Evolutionary conservation across 2,113 vertebrate species (phyloP).

Genomic region (Sapayoa aenigma): DNA sequence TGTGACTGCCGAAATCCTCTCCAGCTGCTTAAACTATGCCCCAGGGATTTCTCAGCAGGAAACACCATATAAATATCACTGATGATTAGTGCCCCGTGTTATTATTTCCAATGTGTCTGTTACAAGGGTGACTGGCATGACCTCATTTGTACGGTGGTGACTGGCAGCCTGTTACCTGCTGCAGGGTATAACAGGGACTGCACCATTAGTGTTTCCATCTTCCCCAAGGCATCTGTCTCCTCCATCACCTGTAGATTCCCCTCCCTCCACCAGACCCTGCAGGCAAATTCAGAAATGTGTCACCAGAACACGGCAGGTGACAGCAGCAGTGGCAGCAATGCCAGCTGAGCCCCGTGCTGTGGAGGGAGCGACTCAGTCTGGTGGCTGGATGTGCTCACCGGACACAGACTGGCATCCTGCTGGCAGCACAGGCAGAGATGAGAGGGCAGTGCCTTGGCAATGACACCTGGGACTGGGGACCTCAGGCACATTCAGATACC

Average conservation of each 20-base stretch:
- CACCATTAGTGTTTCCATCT: slow-evolving; percentile 37
- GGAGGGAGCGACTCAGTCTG: rapidly evolving
- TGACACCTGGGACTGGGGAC: rapidly evolving
- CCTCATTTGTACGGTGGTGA: slow-evolving; percentile 58
- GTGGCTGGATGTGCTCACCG: rapidly evolving
- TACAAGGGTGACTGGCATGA: slow-evolving; percentile 47
- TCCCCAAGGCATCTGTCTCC: slow-evolving; percentile 68
- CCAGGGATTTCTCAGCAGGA: slow-evolving; percentile 20
- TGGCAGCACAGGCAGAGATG: rapidly evolving
- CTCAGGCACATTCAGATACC: rapidly evolving
- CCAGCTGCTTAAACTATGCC: slow-evolving; percentile 10
- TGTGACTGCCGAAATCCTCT: neutral
- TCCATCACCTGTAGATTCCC: slow-evolving; percentile 3
- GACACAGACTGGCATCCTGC: neutral
- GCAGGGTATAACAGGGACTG: slow-evolving; percentile 7
- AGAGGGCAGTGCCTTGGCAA: neutral
- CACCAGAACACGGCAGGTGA: neutral
- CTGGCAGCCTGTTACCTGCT: slow-evolving; percentile 69
- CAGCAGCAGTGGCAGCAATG: neutral
- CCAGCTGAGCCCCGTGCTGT: neutral
- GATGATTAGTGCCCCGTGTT: slow-evolving; percentile 18
- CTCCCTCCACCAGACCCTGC: slow-evolving; percentile 11
- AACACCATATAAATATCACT: neutral
- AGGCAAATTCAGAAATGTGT: slow-evolving; percentile 38
- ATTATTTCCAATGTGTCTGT: slow-evolving; percentile 54